Percentiles rank a stretch among this genome's conserved stretches.
These are phyloP conservation scores for Rhamnusium bicolor DNA, from an alignment of 2,888 invertebrate species.

Conservation along the genomic window DNA sequence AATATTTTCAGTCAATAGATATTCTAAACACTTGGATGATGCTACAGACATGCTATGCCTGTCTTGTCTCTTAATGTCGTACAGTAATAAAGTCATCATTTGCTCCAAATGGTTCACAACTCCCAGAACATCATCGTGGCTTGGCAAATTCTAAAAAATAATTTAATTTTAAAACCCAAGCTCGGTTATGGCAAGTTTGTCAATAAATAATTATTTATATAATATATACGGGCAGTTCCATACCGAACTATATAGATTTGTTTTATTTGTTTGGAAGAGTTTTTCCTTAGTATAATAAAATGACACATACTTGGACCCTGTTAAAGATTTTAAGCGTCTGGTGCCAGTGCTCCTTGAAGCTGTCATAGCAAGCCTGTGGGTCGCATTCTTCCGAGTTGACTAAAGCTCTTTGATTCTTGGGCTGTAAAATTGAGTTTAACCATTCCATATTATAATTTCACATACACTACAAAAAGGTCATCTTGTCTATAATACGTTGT, in stretches of 20 bases:
- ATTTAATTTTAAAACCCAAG: not conserved
- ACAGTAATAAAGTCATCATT: slow-evolving; percentile 86
- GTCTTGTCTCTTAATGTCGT: slow-evolving; percentile 81
- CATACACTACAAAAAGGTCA: slow-evolving; percentile 34
- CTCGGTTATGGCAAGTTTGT: not conserved
- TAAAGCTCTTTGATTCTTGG: slow-evolving; percentile 59
- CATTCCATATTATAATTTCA: slow-evolving; percentile 63
- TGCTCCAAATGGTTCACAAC: slow-evolving; percentile 95
- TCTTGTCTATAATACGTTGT: slow-evolving; percentile 29
- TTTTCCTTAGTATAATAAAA: slow-evolving; percentile 12
- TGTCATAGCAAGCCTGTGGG: slow-evolving; percentile 92
- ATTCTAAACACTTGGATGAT: slow-evolving; percentile 79
- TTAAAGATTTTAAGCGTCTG: slow-evolving; percentile 90
- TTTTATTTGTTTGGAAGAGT: not conserved
- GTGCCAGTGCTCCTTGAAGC: slow-evolving; percentile 95
- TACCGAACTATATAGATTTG: too few species aligned
- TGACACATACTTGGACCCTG: slow-evolving; percentile 77
- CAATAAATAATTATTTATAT: not conserved
- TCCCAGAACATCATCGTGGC: slow-evolving; percentile 89
- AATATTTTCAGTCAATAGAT: slow-evolving; percentile 88
- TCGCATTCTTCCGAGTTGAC: slow-evolving; percentile 72
- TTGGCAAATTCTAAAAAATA: slow-evolving; percentile 73
- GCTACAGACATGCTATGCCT: slow-evolving; percentile 71
- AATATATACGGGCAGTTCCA: too few species aligned
- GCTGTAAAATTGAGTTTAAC: slow-evolving; percentile 62